phyloP scores from a whole-genome alignment of 2,888 invertebrate genomes.

The Laspeyria flexula region DNA sequence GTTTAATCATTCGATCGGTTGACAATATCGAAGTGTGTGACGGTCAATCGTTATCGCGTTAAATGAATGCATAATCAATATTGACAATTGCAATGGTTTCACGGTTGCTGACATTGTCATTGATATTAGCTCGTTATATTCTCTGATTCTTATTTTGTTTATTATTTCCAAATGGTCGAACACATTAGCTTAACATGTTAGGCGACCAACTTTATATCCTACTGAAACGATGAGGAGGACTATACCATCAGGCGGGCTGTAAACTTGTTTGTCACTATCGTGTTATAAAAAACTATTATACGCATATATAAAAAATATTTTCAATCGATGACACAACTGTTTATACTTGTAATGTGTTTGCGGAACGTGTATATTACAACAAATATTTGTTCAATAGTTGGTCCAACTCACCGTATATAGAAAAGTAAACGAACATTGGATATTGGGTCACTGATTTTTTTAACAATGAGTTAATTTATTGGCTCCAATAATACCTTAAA shows the following conservation, averaged over 20 bases:
- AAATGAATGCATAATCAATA: neutral
- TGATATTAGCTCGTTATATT: no score
- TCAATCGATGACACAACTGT: slow-evolving; percentile 14
- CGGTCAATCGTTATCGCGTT: neutral
- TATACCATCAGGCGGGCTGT: no score
- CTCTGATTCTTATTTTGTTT: no score
- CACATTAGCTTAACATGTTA: no score
- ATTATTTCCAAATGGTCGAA: no score
- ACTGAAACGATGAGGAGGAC: no score
- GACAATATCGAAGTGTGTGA: neutral
- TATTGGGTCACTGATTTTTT: slow-evolving; percentile 11
- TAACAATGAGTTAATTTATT: slow-evolving; percentile 6
- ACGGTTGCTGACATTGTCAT: no score
- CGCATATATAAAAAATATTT: no score
- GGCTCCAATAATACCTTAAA: neutral
- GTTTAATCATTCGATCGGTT: neutral
- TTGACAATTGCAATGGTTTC: neutral
- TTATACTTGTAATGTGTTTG: slow-evolving; percentile 22
- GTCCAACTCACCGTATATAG: slow-evolving; percentile 21
- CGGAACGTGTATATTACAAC: slow-evolving; percentile 14
- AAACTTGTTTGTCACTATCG: no score
- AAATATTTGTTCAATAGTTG: slow-evolving; percentile 29
- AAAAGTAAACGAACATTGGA: slow-evolving; percentile 1
- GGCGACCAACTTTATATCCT: no score
- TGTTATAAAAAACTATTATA: no score